These are phyloP conservation scores for Zaprionus camerounensis DNA, from an alignment of 1,140 invertebrate species.

Conservation along the genomic window DNA sequence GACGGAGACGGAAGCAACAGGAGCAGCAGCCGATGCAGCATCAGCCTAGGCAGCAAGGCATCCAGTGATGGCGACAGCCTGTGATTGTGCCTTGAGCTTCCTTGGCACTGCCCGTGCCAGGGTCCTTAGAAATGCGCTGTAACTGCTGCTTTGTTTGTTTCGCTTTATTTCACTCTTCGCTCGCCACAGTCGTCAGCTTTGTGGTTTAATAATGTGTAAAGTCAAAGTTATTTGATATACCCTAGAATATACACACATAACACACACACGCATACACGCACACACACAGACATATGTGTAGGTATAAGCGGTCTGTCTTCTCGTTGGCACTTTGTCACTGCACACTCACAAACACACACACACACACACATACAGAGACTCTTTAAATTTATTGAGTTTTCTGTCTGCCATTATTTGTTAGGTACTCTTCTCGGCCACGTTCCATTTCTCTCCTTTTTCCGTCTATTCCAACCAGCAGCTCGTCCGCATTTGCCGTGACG, in stretches of 20 bases:
- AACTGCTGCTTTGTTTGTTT: slow-evolving; percentile 62
- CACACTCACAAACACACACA: slow-evolving; percentile 17
- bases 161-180: slow-evolving; percentile 63
- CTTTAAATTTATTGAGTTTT: slow-evolving; percentile 80
- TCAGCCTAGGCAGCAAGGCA: slow-evolving; percentile 7
- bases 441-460: slow-evolving; percentile 38
- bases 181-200: slow-evolving; percentile 61
- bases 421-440: slow-evolving; percentile 52
- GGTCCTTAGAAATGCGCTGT: slow-evolving; percentile 37
- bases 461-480: slow-evolving; percentile 16
- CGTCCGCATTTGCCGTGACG: slow-evolving; percentile 27
- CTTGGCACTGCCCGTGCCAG: background rate
- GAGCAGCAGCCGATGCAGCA: slow-evolving; percentile 10
- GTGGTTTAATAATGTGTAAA: slow-evolving; percentile 83
- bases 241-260: slow-evolving; percentile 36
- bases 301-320: slow-evolving; percentile 26
- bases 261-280: slow-evolving; percentile 10
- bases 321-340: slow-evolving; percentile 37
- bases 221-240: slow-evolving; percentile 83
- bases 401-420: slow-evolving; percentile 79
- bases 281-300: slow-evolving; percentile 23
- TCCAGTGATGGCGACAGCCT: background rate
- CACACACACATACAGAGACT: slow-evolving; percentile 48
- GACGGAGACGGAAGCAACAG: slow-evolving; percentile 55
- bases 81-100: slow-evolving; percentile 5